Evolutionary conservation across 2,888 invertebrate species (phyloP), one percentile per base, ranked within the genome.

Genomic region (Cryptosula pallasiana): DNA sequence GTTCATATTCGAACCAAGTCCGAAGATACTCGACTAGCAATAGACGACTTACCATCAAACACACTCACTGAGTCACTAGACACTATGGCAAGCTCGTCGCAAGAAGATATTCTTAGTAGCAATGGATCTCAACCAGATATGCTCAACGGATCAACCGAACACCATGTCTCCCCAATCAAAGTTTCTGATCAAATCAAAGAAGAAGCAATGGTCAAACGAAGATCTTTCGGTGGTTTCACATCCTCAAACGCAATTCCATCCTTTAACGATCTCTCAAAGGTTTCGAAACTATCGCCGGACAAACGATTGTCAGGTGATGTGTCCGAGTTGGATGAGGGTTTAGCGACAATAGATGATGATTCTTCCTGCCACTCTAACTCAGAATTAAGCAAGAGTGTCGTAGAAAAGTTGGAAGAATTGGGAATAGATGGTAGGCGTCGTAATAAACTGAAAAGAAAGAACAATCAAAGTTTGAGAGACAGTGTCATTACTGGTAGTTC

Each of bases 401-500:
- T 76, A 75, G 63, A 71, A 35, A 55, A 35, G 34, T n/a, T 57
- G 71, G 63, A 75, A 74, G 55, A 69, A 72, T 35, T 63, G 23
- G 72, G 20, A 27, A 36, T 35, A 29, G 55, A 75, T 71, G 23
- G 36, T 73, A 55, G 32, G 27, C 55, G 71, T 58, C 32, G 57
- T 57, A 55, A 57, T 69, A 72, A 76, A 58, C 72, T 77, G 27
- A 73, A 71, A 32, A 78, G 78, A 63, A 78, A 76, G 69, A 78
- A 80, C 72, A 78, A 79, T 63, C 74, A 76, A 27, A 72, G 79
- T 70, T 76, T 80, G 69, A 73, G 74, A 57, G 77, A 77, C 75
- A 81, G 82, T 74, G 77, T 81, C 76, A 79, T 81, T 55, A 82
- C 81, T n/a, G 81, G 80, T 57, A 83, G 83, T 75, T 78, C 82